Evolutionary conservation across 2,797 vertebrate genomes (phyloP), one percentile per base, ranked within the genome.

Genomic region (Semotilus atromaculatus): DNA sequence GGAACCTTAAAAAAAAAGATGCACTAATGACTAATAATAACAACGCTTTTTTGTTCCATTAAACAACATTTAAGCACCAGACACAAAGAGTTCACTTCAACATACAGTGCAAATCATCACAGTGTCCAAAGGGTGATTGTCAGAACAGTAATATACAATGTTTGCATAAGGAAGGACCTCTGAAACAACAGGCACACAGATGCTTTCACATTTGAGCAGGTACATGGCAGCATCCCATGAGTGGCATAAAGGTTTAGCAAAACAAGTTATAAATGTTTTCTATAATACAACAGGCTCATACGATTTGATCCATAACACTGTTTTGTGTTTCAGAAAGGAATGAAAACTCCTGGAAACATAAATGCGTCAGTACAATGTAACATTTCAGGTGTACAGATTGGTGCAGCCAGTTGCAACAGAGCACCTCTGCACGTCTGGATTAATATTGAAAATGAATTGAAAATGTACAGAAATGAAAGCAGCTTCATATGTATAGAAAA

Each of bases 41-140:
- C 19, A 72, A 34, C 74, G 74, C 66, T 23, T 70, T 70, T 64
- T 82, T 80, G 77, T 53, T 38, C 67, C 58, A 86, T 60, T 73
- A 31, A 80, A 83, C 80, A 43, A 53, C 31, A 64, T 67, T 72
- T 82, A 86, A 81, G 68, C 43, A 53, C 68, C 45, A 43, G 53
- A 71, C 34, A 86, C 84, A 85, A 60, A 85, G 82, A 62, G 72
- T 62, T 73, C 14, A 80, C 34, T 79, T 80, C 79, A 85, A 85
- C 67, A 88, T 83, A 85, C 81, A 94, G 94, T 93, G 92, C 91
- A 95, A 94, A 92, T 92, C 86, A 91, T 91, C 91, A 94, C 92
- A 94, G 91, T 89, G 88, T 88, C 88, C 78, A 75, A 45, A 40
- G 0, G 13, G 76, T 82, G 94, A 95, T 95, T 96, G 95, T 96